phyloP scores from a whole-genome alignment of 2,797 vertebrate species.

The Macroramphosus scolopax region DNA sequence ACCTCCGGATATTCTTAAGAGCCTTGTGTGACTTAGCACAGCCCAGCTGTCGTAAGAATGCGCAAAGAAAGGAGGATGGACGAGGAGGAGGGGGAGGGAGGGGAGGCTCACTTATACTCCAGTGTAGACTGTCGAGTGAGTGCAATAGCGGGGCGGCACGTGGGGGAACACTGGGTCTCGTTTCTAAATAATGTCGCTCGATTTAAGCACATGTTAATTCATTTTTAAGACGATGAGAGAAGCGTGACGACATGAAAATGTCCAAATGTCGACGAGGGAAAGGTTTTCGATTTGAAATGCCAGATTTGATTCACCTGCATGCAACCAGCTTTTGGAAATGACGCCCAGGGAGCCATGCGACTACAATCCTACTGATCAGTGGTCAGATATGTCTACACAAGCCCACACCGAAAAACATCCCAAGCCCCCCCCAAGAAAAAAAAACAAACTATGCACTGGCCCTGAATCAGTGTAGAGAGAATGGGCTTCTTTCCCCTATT shows the following conservation, averaged over 20 bases:
- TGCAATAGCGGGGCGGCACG: slow-evolving; percentile 59
- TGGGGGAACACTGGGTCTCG: slow-evolving; percentile 33
- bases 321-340: no score
- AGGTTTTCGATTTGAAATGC: no score
- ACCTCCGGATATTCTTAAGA: slow-evolving; percentile 56
- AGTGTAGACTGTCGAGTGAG: slow-evolving; percentile 69
- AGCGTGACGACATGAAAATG: no score
- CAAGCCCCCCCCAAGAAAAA: slow-evolving; percentile 14
- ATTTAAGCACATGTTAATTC: neutral
- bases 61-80: slow-evolving; percentile 22
- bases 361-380: slow-evolving; percentile 45
- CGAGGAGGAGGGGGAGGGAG: slow-evolving; percentile 4
- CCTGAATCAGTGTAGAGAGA: slow-evolving; percentile 57
- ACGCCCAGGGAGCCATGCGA: slow-evolving; percentile 43
- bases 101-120: slow-evolving; percentile 56
- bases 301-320: no score
- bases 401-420: slow-evolving; percentile 30
- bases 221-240: no score
- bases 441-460: slow-evolving; percentile 33
- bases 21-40: slow-evolving; percentile 73
- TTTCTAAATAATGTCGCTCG: slow-evolving; percentile 15
- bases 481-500: slow-evolving; percentile 26
- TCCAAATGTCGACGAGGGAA: no score
- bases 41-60: slow-evolving; percentile 80
- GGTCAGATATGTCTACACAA: slow-evolving; percentile 42